Percentiles rank a stretch among this genome's conserved stretches.
phyloP scores from a whole-genome alignment of 2,888 invertebrate species.

The Andrena minutula region DNA sequence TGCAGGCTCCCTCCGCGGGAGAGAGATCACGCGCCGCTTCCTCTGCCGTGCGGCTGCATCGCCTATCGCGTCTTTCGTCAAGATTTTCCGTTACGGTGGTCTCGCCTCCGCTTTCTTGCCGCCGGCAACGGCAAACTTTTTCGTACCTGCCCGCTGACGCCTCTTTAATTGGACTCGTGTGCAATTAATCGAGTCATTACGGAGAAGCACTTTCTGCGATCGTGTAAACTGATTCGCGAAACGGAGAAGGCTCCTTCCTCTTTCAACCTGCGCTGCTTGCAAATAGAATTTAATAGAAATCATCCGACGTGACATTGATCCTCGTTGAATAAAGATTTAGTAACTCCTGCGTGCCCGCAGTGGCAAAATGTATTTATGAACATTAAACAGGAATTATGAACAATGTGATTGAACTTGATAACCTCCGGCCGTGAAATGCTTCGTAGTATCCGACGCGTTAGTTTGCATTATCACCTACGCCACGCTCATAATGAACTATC shows the following conservation, averaged over 20 bases:
- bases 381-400: slow-evolving; percentile 8
- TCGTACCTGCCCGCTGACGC: background rate
- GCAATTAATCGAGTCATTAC: slow-evolving; percentile 24
- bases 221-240: background rate
- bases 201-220: background rate
- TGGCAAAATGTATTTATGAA: too few relatives aligned
- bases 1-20: slow-evolving; percentile 2
- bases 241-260: too few relatives aligned
- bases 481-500: background rate
- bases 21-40: slow-evolving; percentile 38
- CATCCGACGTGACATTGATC: too few relatives aligned
- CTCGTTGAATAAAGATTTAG: too few relatives aligned
- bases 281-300: too few relatives aligned
- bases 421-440: background rate
- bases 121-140: background rate
- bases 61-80: slow-evolving; percentile 26
- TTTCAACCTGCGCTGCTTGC: too few relatives aligned
- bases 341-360: too few relatives aligned
- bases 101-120: slow-evolving; percentile 11
- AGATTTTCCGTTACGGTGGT: slow-evolving; percentile 29
- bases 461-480: slow-evolving; percentile 30
- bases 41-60: slow-evolving; percentile 31
- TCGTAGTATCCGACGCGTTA: background rate
- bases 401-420: slow-evolving; percentile 15
- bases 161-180: slow-evolving; percentile 27